A percentile compares a stretch with the other conserved stretches of the same genome.
Evolutionary conservation across 2,888 invertebrate species (phyloP).

Genomic region (Polydrusus pterygomalis): DNA sequence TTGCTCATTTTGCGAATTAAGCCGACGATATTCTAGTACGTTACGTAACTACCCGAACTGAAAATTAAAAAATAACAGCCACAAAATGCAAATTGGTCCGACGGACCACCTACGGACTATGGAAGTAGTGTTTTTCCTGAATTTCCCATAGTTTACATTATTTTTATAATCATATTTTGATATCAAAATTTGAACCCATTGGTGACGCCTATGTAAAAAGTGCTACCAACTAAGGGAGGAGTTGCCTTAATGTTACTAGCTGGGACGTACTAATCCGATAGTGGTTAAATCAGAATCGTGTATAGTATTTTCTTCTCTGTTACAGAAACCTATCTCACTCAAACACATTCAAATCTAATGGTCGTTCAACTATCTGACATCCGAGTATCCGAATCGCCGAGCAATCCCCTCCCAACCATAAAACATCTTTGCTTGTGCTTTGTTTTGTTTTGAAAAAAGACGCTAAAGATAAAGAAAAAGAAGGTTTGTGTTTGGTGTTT

Average conservation of each 20-base stretch:
- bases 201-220: not conserved
- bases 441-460: slow-evolving; percentile 30
- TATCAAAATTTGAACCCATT: too few species aligned
- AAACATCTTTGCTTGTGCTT: slow-evolving; percentile 9
- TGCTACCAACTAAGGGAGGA: not conserved
- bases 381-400: not conserved
- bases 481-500: slow-evolving; percentile 19
- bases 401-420: not conserved
- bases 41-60: too few species aligned
- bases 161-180: too few species aligned
- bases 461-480: slow-evolving; percentile 3
- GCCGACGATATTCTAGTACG: too few species aligned
- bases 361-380: not conserved
- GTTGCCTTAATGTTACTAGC: not conserved
- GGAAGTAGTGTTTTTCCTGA: too few species aligned
- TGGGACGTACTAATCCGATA: not conserved
- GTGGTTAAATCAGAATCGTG: not conserved
- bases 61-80: too few species aligned
- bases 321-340: not conserved
- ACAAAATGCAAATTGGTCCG: too few species aligned
- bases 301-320: not conserved
- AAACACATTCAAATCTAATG: not conserved
- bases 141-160: too few species aligned
- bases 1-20: too few species aligned
- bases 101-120: too few species aligned